These are phyloP conservation scores for Eilema griseolum DNA, from an alignment of 2,888 invertebrate genomes.

Conservation along the genomic window DNA sequence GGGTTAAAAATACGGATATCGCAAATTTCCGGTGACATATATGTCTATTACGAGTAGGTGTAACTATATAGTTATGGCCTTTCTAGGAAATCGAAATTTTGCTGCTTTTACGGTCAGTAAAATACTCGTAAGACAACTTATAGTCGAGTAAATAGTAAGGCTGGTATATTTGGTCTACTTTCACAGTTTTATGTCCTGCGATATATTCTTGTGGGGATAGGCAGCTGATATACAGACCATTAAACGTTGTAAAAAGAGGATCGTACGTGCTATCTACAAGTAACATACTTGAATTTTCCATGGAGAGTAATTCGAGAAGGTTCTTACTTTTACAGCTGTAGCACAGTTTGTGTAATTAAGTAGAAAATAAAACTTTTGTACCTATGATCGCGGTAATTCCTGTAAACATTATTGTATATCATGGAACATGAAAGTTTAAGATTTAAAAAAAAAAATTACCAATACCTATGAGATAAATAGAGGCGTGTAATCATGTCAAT, in stretches of 20 bases:
- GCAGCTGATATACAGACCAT: conserved; percentile 1
- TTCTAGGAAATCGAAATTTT: too few species aligned
- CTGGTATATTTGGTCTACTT: background rate
- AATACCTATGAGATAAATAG: too few species aligned
- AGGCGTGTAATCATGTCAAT: too few species aligned
- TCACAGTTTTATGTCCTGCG: background rate
- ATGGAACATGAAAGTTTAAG: too few species aligned
- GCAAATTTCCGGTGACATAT: too few species aligned
- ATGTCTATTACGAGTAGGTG: too few species aligned
- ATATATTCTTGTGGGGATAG: background rate
- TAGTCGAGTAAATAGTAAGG: background rate
- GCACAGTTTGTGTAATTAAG: background rate
- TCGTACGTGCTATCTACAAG: background rate
- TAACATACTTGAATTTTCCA: background rate
- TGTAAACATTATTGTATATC: too few species aligned
- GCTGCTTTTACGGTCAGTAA: background rate
- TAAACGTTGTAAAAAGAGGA: background rate
- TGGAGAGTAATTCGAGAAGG: background rate
- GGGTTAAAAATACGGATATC: too few species aligned
- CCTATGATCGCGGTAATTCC: too few species aligned
- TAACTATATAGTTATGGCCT: too few species aligned
- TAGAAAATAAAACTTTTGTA: background rate
- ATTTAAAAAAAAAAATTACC: too few species aligned
- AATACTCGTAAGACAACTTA: background rate
- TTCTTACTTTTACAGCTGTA: background rate